These are phyloP conservation scores for Dinothrombium tinctorium DNA, from an alignment of 1,140 invertebrate species.

Conservation along the genomic window DNA sequence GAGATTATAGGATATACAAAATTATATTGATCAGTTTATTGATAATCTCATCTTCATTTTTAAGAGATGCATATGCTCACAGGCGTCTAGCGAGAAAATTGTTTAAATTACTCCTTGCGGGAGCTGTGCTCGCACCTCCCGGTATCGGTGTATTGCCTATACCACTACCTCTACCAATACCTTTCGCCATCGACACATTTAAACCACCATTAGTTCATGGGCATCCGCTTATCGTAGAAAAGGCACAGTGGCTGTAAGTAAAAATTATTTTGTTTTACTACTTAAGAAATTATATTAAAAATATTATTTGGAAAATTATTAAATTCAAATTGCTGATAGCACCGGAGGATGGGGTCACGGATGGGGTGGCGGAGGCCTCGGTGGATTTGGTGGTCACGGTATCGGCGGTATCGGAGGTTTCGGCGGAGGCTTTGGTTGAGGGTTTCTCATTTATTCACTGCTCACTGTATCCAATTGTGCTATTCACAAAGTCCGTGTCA, in stretches of 20 bases:
- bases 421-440: neutral
- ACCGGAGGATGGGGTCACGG: too few species aligned
- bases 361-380: neutral
- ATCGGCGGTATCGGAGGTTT: neutral
- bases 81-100: neutral
- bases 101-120: neutral
- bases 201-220: constrained; percentile 3
- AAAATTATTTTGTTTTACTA: neutral
- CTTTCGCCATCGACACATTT: constrained; percentile 1
- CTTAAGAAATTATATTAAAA: neutral
- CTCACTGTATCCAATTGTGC: too few species aligned
- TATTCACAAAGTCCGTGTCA: too few species aligned
- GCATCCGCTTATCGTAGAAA: neutral
- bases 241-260: neutral
- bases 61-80: neutral
- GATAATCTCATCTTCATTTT: neutral
- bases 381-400: neutral
- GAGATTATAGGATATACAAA: too few species aligned
- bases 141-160: constrained; percentile 2
- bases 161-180: constrained; percentile 1
- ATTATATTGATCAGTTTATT: neutral
- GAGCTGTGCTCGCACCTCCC: neutral
- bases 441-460: too few species aligned
- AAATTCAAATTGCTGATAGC: too few species aligned
- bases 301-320: neutral